phyloP scores from a whole-genome alignment of 2,888 invertebrate genomes.

The Quadroppia sp. region DNA sequence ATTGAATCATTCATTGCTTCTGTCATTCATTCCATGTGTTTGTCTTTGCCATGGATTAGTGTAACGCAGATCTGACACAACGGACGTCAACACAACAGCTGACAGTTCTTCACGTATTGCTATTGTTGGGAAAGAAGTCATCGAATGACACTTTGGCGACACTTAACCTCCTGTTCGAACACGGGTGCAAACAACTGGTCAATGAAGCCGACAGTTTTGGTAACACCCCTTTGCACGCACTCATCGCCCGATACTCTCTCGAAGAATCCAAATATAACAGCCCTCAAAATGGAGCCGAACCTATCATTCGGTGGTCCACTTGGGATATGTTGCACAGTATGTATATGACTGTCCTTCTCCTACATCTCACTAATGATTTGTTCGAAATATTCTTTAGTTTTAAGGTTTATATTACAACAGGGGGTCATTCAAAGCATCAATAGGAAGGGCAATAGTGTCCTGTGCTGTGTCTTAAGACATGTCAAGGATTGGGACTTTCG shows the following conservation, averaged over 20 bases:
- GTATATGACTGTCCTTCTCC: neutral
- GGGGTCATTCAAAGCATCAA: slow-evolving; percentile 66
- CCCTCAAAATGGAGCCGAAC: slow-evolving; percentile 56
- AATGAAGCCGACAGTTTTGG: slow-evolving; percentile 68
- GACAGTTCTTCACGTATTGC: slow-evolving; percentile 58
- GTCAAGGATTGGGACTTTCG: slow-evolving; percentile 66
- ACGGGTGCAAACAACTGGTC: slow-evolving; percentile 66
- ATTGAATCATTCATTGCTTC: too few relatives aligned
- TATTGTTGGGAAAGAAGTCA: slow-evolving; percentile 65
- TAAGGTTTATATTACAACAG: slow-evolving; percentile 57
- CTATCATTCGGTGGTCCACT: slow-evolving; percentile 62
- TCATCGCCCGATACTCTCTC: slow-evolving; percentile 61
- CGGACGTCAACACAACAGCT: slow-evolving; percentile 67
- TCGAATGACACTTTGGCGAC: slow-evolving; percentile 68
- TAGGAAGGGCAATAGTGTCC: slow-evolving; percentile 65
- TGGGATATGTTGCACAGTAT: slow-evolving; percentile 65
- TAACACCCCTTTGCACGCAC: slow-evolving; percentile 68
- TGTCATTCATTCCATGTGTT: too few relatives aligned
- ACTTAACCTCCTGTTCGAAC: slow-evolving; percentile 65
- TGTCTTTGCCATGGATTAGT: slow-evolving; percentile 48
- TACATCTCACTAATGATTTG: neutral
- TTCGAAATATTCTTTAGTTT: slow-evolving; percentile 53
- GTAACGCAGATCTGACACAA: slow-evolving; percentile 67
- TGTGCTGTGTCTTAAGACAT: slow-evolving; percentile 66
- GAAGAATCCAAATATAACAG: slow-evolving; percentile 62